Base-by-base conservation (phyloP, 2,797 vertebrate species). In the Bovichtus variegatus region DNA sequence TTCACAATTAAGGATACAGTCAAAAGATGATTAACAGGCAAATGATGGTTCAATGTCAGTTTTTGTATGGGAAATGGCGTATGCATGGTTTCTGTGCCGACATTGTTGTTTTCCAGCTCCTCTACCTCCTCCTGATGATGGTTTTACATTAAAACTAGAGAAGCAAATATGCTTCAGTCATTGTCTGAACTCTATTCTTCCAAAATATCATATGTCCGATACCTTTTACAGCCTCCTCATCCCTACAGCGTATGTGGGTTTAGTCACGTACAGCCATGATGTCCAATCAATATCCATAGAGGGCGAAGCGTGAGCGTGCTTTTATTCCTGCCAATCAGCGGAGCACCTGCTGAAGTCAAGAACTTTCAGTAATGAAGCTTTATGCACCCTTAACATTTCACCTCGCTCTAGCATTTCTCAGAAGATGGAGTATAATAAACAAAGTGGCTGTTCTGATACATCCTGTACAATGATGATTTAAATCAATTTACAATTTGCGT, bases 231-330 rank as follows among this genome's bases (percentile, higher is more conserved):
- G 43, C 58, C 46, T 47, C 53, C 53, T 61, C 29, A 38, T 74
- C 55, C 40, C 61, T 41, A 55, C 76, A 40, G 41, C 46, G 66
- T 53, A 31, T 67, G 62, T 69, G 51, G 44, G 25, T 73, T 78
- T 19, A 67, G 77, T 85, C 71, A 85, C 51, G 36, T 62, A 66
- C 76, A 29, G 68, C 23, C 2, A 23, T 70, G 57, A 75, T 49
- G 44, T 75, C 27, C 31, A 82, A 74, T 90, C 78, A 71, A 84
- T 88, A 82, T 27, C 53, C 49, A 44, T 7, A 34, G 74, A 81
- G 64, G 81, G 25, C 41, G 50, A 64, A 51, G 71, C 72, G 13
- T 63, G 50, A 51, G 63, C 8, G 0, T 55, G 3, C 38, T 65
- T 69, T 73, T 27, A 49, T 21, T 21, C 16, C 74, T 62, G 27